Evolutionary conservation across 2,888 invertebrate species (phyloP), one percentile per base, ranked within the genome.

Genomic region (Scaptomyza polygonia): DNA sequence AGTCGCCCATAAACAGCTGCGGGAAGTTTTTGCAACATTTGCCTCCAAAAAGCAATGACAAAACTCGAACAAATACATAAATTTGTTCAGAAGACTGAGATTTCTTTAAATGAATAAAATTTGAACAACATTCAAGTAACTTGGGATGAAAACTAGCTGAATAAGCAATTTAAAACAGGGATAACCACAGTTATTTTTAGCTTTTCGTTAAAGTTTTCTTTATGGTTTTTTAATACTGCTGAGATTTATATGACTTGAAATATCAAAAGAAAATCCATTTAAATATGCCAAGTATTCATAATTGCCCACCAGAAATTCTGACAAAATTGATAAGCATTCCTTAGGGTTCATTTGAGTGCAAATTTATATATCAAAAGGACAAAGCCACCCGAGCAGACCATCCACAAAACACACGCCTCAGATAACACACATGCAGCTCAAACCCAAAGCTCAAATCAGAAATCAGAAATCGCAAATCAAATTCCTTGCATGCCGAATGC

Each of bases 401-500:
- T 8, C 30, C 12, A 18, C 30, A 29, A 8, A 29, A 18, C 27
- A 51, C n/a, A 63, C 42, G 56, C 58, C 30, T 53, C 52, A 56
- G 43, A 49, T 55, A 30, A 52, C 58, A 57, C 65, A 61, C 61
- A 72, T 62, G 58, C 57, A 71, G 42, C 65, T 21, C 77, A 65
- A 52, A 54, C 62, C 56, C 30, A 12, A 36, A 54, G 9, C 6
- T 21, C 9, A 12, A 48, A 52, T 51, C 43, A 4, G 39, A n/a
- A n/a, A n/a, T n/a, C n/a, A 54, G 39, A 55, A 72, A 57, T 70
- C 59, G 51, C 67, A 76, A 76, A 76, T 76, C 62, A 67, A 62
- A 73, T 76, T 73, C 72, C 62, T 68, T 43, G 54, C 43, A 77
- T 78, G 70, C 59, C 74, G 44, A 78, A 75, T 81, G 86, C 86